These are phyloP conservation scores for Rhegmatorhina hoffmannsi DNA, from an alignment of 2,113 vertebrate genomes.

Conservation along the genomic window DNA sequence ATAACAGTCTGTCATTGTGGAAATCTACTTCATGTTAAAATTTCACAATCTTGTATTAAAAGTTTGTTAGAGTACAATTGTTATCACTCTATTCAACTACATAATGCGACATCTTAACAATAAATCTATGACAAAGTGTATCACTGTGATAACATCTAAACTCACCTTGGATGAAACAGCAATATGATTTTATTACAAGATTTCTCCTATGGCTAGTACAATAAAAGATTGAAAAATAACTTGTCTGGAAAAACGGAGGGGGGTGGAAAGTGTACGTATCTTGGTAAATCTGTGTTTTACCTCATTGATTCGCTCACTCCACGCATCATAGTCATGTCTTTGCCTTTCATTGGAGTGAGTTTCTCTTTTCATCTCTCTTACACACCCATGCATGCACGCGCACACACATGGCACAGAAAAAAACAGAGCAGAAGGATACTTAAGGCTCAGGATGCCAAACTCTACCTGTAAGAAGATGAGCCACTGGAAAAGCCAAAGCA, in stretches of 20 bases:
- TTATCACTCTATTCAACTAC: conserved; percentile 59
- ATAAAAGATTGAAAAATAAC: conserved; percentile 60
- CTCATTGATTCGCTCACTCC: neutral
- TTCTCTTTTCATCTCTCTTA: neutral
- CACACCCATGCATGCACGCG: rapidly evolving
- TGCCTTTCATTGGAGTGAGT: neutral
- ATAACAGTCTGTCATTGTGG: conserved; percentile 50
- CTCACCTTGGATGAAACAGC: conserved; percentile 42
- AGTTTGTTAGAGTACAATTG: conserved; percentile 70
- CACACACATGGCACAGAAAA: rapidly evolving
- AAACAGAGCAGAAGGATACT: neutral
- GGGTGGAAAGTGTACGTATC: rapidly evolving
- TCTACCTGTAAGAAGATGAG: conserved; percentile 8
- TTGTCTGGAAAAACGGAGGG: neutral
- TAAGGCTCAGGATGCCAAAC: neutral
- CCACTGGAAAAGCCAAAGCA: neutral
- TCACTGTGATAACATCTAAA: conserved; percentile 65
- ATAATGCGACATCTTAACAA: conserved; percentile 63
- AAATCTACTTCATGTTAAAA: conserved; percentile 61
- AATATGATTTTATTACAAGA: conserved; percentile 69
- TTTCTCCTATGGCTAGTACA: conserved; percentile 57
- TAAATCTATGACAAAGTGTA: conserved; percentile 67
- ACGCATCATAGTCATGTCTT: neutral
- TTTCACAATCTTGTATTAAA: conserved; percentile 64
- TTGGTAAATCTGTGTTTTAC: neutral